A percentile compares a stretch with the other conserved stretches of the same genome.
phyloP scores from a whole-genome alignment of 2,888 invertebrate genomes.

The Leptinotarsa rubiginosa region DNA sequence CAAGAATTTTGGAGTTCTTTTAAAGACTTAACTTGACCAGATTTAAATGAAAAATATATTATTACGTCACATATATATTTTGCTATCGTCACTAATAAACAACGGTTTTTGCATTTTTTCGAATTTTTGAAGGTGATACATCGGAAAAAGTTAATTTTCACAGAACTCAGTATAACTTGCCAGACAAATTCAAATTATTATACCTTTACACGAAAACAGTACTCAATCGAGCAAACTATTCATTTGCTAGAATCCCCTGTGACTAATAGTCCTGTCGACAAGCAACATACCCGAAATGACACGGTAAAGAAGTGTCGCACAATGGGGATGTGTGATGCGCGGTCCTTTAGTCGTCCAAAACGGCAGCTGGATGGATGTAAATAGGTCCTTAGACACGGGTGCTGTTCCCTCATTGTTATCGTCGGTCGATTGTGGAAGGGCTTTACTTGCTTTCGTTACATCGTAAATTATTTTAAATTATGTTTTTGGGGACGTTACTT shows the following conservation, averaged over 20 bases:
- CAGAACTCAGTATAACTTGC: too few relatives aligned
- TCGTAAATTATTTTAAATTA: constrained; percentile 39
- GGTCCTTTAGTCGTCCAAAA: constrained; percentile 33
- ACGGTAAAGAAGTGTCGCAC: constrained; percentile 41
- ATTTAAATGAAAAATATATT: too few relatives aligned
- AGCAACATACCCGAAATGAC: constrained; percentile 42
- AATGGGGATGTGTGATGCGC: constrained; percentile 42
- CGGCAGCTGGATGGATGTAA: constrained; percentile 38
- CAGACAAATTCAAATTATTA: neutral
- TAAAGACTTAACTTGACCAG: too few relatives aligned
- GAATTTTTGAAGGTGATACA: too few relatives aligned
- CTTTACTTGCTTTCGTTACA: constrained; percentile 13
- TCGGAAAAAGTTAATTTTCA: too few relatives aligned
- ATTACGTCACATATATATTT: too few relatives aligned
- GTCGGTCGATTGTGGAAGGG: constrained; percentile 34
- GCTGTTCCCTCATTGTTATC: constrained; percentile 33
- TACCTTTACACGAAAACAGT: neutral
- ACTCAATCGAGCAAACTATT: constrained; percentile 16
- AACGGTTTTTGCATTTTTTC: too few relatives aligned
- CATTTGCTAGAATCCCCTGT: constrained; percentile 25
- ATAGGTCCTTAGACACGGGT: constrained; percentile 40
- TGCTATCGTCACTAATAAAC: too few relatives aligned
- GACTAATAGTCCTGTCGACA: constrained; percentile 41
- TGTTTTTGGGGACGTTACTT: constrained; percentile 32
- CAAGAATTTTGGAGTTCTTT: too few relatives aligned